Evolutionary conservation across 2,888 invertebrate species (phyloP), one percentile per base, ranked within the genome.

Genomic region (Tiphia femorata): DNA sequence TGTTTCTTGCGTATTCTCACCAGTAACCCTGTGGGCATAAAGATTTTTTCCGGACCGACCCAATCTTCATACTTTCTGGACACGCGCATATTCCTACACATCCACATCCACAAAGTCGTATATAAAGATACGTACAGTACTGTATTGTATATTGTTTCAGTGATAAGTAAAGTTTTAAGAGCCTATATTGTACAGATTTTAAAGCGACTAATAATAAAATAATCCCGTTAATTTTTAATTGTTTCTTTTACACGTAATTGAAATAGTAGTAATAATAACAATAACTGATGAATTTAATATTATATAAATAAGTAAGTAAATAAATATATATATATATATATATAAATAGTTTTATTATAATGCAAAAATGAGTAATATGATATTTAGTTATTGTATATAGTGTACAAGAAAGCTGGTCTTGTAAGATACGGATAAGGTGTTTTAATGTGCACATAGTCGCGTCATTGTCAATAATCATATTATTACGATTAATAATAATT

Each of bases 401-500:
- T 84, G 84, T 83, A 84, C 79, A 84, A 83, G 81, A 85, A 63
- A 83, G 84, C 84, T 84, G 85, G 81, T 84, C 84, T 84, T 85
- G 85, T 85, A 85, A 85, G 84, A 85, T 85, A 84, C 83, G 84
- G 77, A 79, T 82, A 83, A 82, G 85, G 85, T 85, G 85, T 87
- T 86, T 86, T 86, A 86, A 85, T 86, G 86, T 86, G 86, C 85
- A 85, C 85, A 86, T 86, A 86, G 85, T 79, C 82, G 80, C 82
- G 80, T 82, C 81, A 82, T 82, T 83, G 83, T 83, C 83, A 82
- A 81, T 83, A 81, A 83, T 80, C 82, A 81, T 83, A 83, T 82
- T 82, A 83, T 76, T 82, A 82, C 79, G 76, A 82, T 81, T 78
- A 82, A 82, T 83, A 81, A 81, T 79, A 83, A 83, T 82, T 81